Percentiles rank a stretch among this genome's conserved stretches.
Evolutionary conservation across 2,797 vertebrate genomes (phyloP).

Genomic region (Enteromius fasciolatus): DNA sequence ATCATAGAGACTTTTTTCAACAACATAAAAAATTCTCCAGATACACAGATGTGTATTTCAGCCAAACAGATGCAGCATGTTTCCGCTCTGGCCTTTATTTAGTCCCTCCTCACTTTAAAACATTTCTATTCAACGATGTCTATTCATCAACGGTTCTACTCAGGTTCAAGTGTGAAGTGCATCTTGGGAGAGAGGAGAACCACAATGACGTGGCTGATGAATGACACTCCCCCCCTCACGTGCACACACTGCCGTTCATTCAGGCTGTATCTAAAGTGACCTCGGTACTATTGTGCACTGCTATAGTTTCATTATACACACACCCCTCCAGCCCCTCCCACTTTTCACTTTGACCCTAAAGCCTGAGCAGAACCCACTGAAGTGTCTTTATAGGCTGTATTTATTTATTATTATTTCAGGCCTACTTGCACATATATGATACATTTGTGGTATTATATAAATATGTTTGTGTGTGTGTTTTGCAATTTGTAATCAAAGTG

Average conservation of each 20-base stretch:
- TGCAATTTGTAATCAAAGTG: no score
- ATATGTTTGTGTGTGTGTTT: no score
- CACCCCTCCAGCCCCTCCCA: constrained; percentile 24
- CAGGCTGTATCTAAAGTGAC: constrained; percentile 23
- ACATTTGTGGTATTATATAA: neutral
- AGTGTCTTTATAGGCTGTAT: constrained; percentile 1
- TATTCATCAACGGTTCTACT: constrained; percentile 22
- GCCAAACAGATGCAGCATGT: neutral
- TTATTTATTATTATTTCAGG: neutral
- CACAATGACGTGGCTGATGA: constrained; percentile 33
- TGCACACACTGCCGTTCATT: constrained; percentile 8
- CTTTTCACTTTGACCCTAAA: constrained; percentile 10
- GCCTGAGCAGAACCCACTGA: neutral
- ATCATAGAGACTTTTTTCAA: neutral
- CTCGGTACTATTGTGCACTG: constrained; percentile 25
- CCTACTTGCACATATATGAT: neutral
- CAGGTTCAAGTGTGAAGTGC: constrained; percentile 44
- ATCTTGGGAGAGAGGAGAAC: constrained; percentile 24
- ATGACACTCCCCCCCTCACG: constrained; percentile 11
- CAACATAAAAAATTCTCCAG: neutral
- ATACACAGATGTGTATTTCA: neutral
- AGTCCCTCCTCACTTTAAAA: constrained; percentile 10
- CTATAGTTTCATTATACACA: constrained; percentile 44
- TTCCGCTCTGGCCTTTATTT: constrained; percentile 7
- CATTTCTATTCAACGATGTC: constrained; percentile 25